Evolutionary conservation across 2,113 vertebrate species (phyloP).

Genomic region (Puntigrus tetrazona): DNA sequence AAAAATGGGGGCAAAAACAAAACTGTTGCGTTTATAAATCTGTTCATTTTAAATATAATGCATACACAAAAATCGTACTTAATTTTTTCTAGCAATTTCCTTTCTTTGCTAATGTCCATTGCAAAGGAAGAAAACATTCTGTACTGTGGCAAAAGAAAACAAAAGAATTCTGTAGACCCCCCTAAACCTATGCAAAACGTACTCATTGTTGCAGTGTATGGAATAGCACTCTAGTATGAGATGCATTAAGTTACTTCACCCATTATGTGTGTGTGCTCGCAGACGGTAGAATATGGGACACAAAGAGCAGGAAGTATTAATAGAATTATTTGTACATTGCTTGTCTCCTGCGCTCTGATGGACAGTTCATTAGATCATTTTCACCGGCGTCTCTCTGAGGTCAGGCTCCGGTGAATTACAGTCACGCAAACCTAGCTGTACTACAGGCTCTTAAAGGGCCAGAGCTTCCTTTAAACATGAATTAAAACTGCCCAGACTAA

Average conservation of each 20-base stretch:
- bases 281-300: not conserved
- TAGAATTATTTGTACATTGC: conserved; percentile 48
- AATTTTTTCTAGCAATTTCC: not conserved
- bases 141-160: too few species aligned
- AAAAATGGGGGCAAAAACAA: too few species aligned
- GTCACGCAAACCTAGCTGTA: conserved; percentile 60
- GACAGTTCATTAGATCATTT: conserved; percentile 53
- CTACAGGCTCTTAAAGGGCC: conserved; percentile 60
- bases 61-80: not conserved
- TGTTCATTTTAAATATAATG: not conserved
- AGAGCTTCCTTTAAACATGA: not conserved
- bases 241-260: not conserved
- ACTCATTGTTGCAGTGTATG: not conserved
- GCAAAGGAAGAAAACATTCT: not conserved
- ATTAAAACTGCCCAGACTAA: not conserved
- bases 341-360: conserved; percentile 44
- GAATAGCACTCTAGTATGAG: not conserved
- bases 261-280: not conserved
- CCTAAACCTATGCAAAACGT: too few species aligned
- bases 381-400: conserved; percentile 54
- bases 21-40: too few species aligned
- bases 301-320: not conserved
- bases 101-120: not conserved
- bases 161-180: too few species aligned
- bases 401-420: conserved; percentile 52